phyloP scores from a whole-genome alignment of 2,888 invertebrate species.

The Tetramorium bicarinatum region DNA sequence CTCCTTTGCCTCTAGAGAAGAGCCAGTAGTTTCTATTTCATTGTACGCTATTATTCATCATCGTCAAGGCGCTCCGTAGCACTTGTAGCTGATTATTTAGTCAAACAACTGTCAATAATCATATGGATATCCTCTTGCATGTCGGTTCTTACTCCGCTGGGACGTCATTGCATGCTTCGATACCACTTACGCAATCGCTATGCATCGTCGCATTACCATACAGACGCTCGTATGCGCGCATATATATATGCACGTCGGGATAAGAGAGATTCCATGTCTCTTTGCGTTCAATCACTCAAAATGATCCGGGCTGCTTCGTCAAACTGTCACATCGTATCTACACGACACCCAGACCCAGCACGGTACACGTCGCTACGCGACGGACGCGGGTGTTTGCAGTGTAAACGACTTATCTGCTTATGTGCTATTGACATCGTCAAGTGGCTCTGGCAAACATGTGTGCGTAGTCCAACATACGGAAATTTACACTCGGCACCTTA shows the following conservation, averaged over 20 bases:
- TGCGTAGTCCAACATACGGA: slow-evolving; percentile 43
- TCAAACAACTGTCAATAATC: slow-evolving; percentile 36
- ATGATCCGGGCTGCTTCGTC: slow-evolving; percentile 67
- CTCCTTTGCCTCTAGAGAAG: neutral
- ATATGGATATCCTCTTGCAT: slow-evolving; percentile 16
- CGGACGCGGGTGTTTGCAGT: slow-evolving; percentile 67
- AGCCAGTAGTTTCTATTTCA: neutral
- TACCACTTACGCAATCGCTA: neutral
- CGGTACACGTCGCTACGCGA: slow-evolving; percentile 41
- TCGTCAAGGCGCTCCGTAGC: neutral
- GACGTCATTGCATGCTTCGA: slow-evolving; percentile 29
- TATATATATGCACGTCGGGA: slow-evolving; percentile 43
- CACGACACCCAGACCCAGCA: slow-evolving; percentile 1
- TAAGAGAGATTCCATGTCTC: slow-evolving; percentile 63
- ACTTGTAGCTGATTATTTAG: slow-evolving; percentile 11
- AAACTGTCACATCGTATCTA: slow-evolving; percentile 65
- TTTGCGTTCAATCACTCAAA: slow-evolving; percentile 65
- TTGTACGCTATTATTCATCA: neutral
- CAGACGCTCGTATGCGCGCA: slow-evolving; percentile 16
- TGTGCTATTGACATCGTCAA: slow-evolving; percentile 69
- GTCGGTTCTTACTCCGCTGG: slow-evolving; percentile 21
- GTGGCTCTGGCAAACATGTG: slow-evolving; percentile 59
- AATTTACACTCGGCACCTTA: slow-evolving; percentile 43
- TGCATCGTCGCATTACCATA: slow-evolving; percentile 19
- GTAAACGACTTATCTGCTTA: slow-evolving; percentile 73